phyloP scores from a whole-genome alignment of 2,113 vertebrate species.

The Hydrolagus affinis region DNA sequence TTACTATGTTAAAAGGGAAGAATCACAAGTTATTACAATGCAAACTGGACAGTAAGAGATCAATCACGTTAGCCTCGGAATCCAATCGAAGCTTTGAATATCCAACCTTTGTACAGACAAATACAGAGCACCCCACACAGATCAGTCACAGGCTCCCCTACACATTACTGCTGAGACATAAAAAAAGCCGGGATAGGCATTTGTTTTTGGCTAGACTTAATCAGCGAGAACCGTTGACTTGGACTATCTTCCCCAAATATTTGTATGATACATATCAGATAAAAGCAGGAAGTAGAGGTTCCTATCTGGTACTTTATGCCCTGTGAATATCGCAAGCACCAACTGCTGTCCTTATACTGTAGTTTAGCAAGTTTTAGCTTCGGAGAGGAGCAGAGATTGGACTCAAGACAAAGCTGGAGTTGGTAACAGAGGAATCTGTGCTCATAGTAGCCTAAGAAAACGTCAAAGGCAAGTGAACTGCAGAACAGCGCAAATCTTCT shows the following conservation, averaged over 20 bases:
- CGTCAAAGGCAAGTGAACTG: neutral
- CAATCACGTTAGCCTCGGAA: neutral
- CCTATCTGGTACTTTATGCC: neutral
- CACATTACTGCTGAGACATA: neutral
- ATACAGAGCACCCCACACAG: neutral
- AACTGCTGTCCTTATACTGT: neutral
- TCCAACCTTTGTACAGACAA: neutral
- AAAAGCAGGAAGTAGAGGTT: neutral
- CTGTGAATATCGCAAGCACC: neutral
- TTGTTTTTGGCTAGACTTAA: neutral
- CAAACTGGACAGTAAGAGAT: slow-evolving; percentile 25
- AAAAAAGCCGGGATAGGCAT: neutral
- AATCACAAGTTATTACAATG: neutral
- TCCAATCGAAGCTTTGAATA: no score
- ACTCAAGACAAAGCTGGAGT: neutral
- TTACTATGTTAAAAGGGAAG: neutral
- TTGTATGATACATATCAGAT: neutral
- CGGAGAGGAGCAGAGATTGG: neutral
- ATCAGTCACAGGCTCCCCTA: neutral
- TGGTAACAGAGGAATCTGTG: neutral
- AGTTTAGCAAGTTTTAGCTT: no score
- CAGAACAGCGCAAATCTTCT: neutral
- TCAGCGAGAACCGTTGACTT: neutral
- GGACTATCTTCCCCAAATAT: neutral
- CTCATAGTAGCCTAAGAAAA: neutral